Conservation (phyloP, 2,113 vertebrate genomes). For the Lepisosteus oculatus region DNA sequence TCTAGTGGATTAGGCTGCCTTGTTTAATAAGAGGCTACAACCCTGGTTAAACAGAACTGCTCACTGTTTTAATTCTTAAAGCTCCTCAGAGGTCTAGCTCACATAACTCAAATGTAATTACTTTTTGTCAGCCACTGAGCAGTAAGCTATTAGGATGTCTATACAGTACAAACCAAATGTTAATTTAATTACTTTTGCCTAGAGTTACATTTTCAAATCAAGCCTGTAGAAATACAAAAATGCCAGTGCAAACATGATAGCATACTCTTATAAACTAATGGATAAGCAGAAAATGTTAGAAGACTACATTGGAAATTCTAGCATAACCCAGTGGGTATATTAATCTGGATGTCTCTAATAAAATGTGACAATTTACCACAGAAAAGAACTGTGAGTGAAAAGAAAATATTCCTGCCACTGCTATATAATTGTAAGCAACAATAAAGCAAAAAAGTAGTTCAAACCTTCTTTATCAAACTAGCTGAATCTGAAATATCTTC, state of each 20-base stretch:
- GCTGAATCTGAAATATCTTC: not conserved
- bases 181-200: not conserved
- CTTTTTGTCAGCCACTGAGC: conserved; percentile 12
- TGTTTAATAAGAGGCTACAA: conserved; percentile 16
- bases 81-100: not conserved
- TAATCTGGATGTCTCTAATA: conserved; percentile 27
- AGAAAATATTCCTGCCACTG: not conserved
- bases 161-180: conserved; percentile 20
- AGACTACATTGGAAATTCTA: conserved; percentile 23
- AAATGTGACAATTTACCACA: conserved; percentile 13
- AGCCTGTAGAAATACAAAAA: conserved; percentile 9
- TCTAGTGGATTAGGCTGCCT: conserved; percentile 11
- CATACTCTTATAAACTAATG: conserved; percentile 2
- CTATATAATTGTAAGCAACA: not conserved
- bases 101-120: conserved; percentile 15
- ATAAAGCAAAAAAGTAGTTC: conserved; percentile 6
- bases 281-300: conserved; percentile 10
- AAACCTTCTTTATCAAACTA: conserved; percentile 1
- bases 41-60: conserved; percentile 11
- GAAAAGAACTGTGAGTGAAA: not conserved
- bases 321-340: conserved; percentile 23
- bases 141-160: conserved; percentile 21
- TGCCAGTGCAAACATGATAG: conserved; percentile 17
- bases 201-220: not conserved
- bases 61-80: conserved; percentile 9